phyloP scores from a whole-genome alignment of 2,113 vertebrate genomes.

The Phylloscopus whistleri region DNA sequence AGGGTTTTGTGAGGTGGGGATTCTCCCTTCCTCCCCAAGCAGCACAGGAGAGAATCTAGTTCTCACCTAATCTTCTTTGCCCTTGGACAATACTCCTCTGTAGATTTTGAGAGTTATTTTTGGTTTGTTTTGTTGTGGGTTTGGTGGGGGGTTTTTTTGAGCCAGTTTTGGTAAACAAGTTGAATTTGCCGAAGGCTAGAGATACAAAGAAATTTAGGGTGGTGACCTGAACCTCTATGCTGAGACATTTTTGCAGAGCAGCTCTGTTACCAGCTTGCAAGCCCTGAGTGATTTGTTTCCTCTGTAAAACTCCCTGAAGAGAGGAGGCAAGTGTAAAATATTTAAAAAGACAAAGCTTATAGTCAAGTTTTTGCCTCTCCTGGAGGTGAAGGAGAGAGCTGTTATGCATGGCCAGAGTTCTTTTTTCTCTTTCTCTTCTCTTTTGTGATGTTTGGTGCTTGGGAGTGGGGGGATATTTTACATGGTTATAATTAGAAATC shows the following conservation, averaged over 20 bases:
- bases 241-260: not conserved
- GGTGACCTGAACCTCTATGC: not conserved
- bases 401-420: not conserved
- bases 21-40: not conserved
- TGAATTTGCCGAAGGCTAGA: not conserved
- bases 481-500: not conserved
- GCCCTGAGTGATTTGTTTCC: not conserved
- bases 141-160: not conserved
- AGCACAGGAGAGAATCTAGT: not conserved
- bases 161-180: not conserved
- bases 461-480: not conserved
- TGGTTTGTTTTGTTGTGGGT: not conserved
- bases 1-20: not conserved
- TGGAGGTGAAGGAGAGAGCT: not conserved
- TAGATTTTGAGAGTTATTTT: not conserved
- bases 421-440: not conserved
- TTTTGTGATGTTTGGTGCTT: not conserved
- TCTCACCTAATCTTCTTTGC: not conserved
- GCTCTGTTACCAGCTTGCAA: not conserved
- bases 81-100: not conserved
- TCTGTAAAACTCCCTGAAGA: not conserved
- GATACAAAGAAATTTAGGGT: not conserved
- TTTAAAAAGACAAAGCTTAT: not conserved
- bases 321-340: not conserved
- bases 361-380: not conserved